Evolutionary conservation across 2,113 vertebrate genomes (phyloP).

Genomic region (Clupea harengus): DNA sequence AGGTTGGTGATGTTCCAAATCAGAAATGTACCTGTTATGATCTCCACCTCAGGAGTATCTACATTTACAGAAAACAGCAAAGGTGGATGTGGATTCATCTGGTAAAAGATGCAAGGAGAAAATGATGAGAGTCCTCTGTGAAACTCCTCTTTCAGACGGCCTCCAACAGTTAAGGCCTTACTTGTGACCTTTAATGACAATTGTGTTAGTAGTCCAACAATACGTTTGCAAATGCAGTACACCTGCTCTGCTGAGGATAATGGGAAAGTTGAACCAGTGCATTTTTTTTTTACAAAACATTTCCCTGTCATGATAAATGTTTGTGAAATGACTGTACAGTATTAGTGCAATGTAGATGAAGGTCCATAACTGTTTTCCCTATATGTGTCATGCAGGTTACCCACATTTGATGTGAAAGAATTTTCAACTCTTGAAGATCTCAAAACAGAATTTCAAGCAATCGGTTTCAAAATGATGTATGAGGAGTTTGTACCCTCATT

Average conservation of each 20-base stretch:
- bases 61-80: conserved; percentile 82
- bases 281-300: no score
- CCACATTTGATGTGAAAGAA: conserved; percentile 80
- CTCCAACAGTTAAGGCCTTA: conserved; percentile 71
- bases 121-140: conserved; percentile 86
- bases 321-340: no score
- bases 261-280: no score
- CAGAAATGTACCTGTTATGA: neutral
- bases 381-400: conserved; percentile 62
- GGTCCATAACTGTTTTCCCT: neutral
- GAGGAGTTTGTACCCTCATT: conserved; percentile 66
- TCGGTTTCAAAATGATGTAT: conserved; percentile 70
- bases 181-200: neutral
- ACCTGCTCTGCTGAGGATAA: no score
- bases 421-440: conserved; percentile 72
- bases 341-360: neutral
- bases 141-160: conserved; percentile 68
- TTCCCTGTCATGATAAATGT: neutral
- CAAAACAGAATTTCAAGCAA: conserved; percentile 76
- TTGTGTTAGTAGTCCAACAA: neutral
- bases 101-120: conserved; percentile 92
- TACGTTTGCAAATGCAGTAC: neutral
- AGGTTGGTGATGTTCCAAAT: neutral
- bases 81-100: conserved; percentile 89
- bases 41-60: conserved; percentile 75